Base-by-base conservation (phyloP, 2,888 invertebrate species). In the Lepidonotus clava region DNA sequence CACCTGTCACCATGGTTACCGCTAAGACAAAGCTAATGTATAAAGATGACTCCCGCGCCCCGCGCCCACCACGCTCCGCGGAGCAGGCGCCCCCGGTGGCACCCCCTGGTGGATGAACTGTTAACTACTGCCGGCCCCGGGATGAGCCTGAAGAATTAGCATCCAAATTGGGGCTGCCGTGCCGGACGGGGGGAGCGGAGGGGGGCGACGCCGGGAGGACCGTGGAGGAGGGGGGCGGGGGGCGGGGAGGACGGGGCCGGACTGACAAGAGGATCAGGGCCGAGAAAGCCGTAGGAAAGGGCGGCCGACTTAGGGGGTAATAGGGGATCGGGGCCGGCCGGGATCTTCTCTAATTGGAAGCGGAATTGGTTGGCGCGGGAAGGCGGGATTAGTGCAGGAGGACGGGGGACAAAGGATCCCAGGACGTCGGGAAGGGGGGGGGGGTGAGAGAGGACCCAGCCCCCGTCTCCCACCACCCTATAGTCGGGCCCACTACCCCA, bases 281-380 rank as follows among this genome's bases (percentile, higher is more conserved):
- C 28, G 46, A 46, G 80, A 28, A 80, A 40, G 80, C 80, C 80
- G 24, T 51, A 51, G 80, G 46, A 80, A 80, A 80, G 80, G 46
- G 80, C 71, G 36, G 80, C 28, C 80, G 80, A 51, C 41, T 51
- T 80, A 46, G 51, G 32, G 41, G 28, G 41, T 80, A 80, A 80
- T 80, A 80, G 80, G 80, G 80, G 80, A 41, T 80, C 34, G 80
- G 80, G 18, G 46, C 46, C 24, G 34, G 28, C 80, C 46, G 41
- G 80, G 80, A 80, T 80, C 24, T 46, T 41, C 24, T 28, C 80
- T 80, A 80, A 80, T 80, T 80, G 80, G 80, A 80, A 80, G 80
- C 34, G 80, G 51, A 80, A 80, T 80, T 80, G 80, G 80, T 80
- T 80, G 41, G 80, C 80, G 51, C 38, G 32, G 61, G 84, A 11